Base-by-base conservation (phyloP, 2,797 vertebrate genomes). In the Hippoglossus hippoglossus region DNA sequence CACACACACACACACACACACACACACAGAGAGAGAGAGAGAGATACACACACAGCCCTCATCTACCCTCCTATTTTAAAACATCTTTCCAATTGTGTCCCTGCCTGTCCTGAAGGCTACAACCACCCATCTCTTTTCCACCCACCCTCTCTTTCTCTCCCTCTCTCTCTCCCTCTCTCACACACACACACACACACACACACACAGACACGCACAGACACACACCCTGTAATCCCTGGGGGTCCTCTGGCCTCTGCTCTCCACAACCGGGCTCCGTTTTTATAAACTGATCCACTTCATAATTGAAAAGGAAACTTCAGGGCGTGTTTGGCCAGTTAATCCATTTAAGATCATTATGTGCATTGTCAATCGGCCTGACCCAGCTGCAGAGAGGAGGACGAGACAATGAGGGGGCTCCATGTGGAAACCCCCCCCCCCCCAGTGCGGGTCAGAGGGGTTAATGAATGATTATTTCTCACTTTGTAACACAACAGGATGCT, bases 401-500 rank as follows among this genome's bases (percentile, higher is more conserved):
- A 80, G 75, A 87, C 90, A 91, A 87, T 89, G 84, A 87, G 47
- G 47, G 47, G 47, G 47, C 18, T 46, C 16, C 44, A 19, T 46
- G 36, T 12, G 15, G 16, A 46, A 16, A 25, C 41, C 31, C 4
- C 36, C 82, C 46, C 54, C 56, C 50, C 56, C 68, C 26, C 9
- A 25, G 22, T 1, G 0, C 0, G 31, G 93, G 90, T 92, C 93
- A 90, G 82, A 60, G 75, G 85, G 91, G 94, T 94, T 95, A 95
- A 95, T 95, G 94, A 95, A 95, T 94, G 94, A 95, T 93, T 95
- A 95, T 94, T 94, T 93, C 94, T 94, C 91, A 92, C 91, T 95
- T 94, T 95, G 93, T 93, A 94, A 89, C 91, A 89, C 90, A 91
- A 89, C 78, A 84, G 91, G 91, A 91, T 87, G 73, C 80, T 60